These are phyloP conservation scores for Solea solea DNA, from an alignment of 2,113 vertebrate genomes.

Conservation along the genomic window DNA sequence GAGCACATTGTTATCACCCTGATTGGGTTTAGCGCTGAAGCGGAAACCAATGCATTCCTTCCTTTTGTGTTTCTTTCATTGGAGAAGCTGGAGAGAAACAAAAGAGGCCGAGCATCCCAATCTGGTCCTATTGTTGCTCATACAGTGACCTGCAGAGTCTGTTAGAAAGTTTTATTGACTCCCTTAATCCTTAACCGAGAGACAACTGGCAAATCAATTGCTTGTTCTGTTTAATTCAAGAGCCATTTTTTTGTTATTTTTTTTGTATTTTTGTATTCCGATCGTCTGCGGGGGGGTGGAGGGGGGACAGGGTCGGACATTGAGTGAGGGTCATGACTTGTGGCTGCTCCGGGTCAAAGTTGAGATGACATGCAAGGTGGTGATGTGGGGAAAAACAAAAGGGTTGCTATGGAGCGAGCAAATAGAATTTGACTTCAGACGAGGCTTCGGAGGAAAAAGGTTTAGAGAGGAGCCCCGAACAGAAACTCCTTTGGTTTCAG, in stretches of 20 bases:
- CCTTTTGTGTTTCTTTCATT: conserved; percentile 68
- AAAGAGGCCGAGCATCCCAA: conserved; percentile 60
- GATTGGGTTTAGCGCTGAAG: conserved; percentile 78
- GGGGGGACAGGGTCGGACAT: conserved; percentile 40
- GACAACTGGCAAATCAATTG: conserved; percentile 52
- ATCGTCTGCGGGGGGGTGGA: conserved; percentile 32
- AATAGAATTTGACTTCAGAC: conserved; percentile 53
- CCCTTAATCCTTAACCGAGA: conserved; percentile 54
- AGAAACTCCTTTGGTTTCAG: conserved; percentile 24
- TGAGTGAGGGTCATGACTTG: conserved; percentile 65
- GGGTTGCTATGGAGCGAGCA: conserved; percentile 61
- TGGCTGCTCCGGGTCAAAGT: conserved; percentile 73
- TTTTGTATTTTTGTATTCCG: conserved; percentile 42
- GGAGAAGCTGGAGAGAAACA: conserved; percentile 71
- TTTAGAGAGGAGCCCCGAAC: conserved; percentile 33
- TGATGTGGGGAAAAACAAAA: conserved; percentile 53
- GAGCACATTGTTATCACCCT: conserved; percentile 78
- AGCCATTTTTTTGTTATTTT: conserved; percentile 30
- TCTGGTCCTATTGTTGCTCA: conserved; percentile 67
- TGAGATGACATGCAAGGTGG: conserved; percentile 71
- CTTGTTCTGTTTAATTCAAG: conserved; percentile 52
- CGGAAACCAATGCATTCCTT: conserved; percentile 77
- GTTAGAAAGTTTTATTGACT: conserved; percentile 66
- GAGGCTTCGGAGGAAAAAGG: conserved; percentile 31
- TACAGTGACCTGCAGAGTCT: conserved; percentile 71